Base-by-base conservation (phyloP, 2,888 invertebrate genomes). In the Drosophila aldrichi region DNA sequence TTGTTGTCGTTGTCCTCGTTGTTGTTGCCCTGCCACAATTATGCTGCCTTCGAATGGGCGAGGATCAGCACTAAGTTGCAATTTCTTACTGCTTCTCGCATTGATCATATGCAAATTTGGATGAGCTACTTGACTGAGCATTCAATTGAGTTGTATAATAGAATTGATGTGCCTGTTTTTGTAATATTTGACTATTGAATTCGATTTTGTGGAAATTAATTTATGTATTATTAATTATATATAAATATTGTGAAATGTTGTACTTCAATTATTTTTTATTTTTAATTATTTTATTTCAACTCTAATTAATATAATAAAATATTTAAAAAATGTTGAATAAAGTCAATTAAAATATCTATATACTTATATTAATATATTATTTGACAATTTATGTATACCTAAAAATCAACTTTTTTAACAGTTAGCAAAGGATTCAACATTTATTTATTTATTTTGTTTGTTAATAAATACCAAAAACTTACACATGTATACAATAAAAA, bases 31-130 rank as follows among this genome's bases (percentile, higher is more conserved):
- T 63, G 57, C 57, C 64, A 77, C 67, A 77, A 75, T 70, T 70
- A 70, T 66, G 62, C 48, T 62, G 57, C 63, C 62, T 76, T 56
- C 74, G 74, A 74, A 20, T 77, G 77, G 66, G 55, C 55, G n/a
- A 70, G 73, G 73, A 73, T 70, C 59, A 54, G 48, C 29, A 36
- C 36, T 41, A 32, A 62, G 69, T 51, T 62, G 77, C 73, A 41
- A 74, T 66, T 74, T 77, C 68, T 51, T 52, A 63, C 49, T 46
- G 46, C 16, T 40, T 65, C 66, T 36, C 1, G 34, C 49, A 20
- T 36, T 67, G 40, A 46, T 48, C 46, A 20, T 48, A 71, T 66
- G 71, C 40, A 73, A 76, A 76, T 58, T 20, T 51, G 41, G 12
- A 6, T 10, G 32, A 51, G 29, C 34, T 25, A 46, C 20, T 10